Evolutionary conservation across 2,888 invertebrate genomes (phyloP), one percentile per base, ranked within the genome.

Genomic region (Xestoiulus laeticollis): DNA sequence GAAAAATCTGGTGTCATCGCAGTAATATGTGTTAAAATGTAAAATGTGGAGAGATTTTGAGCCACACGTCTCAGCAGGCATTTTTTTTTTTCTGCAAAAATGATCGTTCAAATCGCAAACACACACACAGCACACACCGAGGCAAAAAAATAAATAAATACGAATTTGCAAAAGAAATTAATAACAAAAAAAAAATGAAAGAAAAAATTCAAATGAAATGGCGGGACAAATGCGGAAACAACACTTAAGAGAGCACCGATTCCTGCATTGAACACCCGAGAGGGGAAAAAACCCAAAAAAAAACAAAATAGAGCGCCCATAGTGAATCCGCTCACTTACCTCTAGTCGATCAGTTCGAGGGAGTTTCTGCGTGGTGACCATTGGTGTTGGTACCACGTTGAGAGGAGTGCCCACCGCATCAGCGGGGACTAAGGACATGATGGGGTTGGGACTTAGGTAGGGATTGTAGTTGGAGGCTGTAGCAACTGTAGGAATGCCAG

Each of bases 271-370:
- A 26, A 85, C 48, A 85, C 78, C 78, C 78, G 78, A 78, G 0
- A 48, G 48, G 48, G 16, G 16, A 19, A 19, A 48, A 38, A 38
- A 38, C 0, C 5, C 0, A 38, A 38, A 78, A 68, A 68, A 68
- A 3, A 26, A 8, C 14, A 30, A 30, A 2, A 78, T 30, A 78
- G 78, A 78, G 30, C 78, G 85, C 33, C 85, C 43, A n/a, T 38
- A 26, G 44, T 38, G 85, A 33, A 14, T 38, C 85, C 38, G 85
- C 43, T 78, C 78, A 93, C 95, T 95, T 95, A 98, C 98, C 97
- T 98, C 98, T 94, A 98, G 95, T 94, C 98, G 95, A 94, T 98
- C 98, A 92, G 97, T 91, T 93, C 98, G 96, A 91, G 96, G 96
- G 94, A 97, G 94, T 94, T 98, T 98, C 94, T 97, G 97, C 93